phyloP scores from a whole-genome alignment of 2,888 invertebrate species.

The Ornithoptera alexandrae region DNA sequence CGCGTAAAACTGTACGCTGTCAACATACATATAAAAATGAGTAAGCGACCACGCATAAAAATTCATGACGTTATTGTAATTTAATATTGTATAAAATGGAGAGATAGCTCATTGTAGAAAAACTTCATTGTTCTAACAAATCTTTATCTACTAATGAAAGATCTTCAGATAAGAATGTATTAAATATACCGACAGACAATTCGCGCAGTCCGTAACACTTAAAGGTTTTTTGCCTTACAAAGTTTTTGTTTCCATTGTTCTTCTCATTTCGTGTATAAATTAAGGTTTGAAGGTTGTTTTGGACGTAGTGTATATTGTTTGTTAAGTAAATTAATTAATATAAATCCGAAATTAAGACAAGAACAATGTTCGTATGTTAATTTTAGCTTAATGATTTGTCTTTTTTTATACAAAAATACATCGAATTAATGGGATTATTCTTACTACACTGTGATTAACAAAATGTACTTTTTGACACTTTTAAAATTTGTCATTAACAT shows the following conservation, averaged over 20 bases:
- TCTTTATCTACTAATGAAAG: too few species aligned
- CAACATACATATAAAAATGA: too few species aligned
- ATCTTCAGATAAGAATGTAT: neutral
- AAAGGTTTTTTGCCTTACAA: constrained; percentile 1
- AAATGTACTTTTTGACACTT: too few species aligned
- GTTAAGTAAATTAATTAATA: neutral
- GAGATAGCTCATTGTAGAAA: too few species aligned
- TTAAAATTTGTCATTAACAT: neutral
- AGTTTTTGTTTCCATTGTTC: constrained; percentile 4
- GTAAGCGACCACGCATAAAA: too few species aligned
- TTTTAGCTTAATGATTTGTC: neutral
- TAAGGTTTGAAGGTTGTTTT: constrained; percentile 8
- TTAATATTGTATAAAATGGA: too few species aligned
- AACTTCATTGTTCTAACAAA: too few species aligned
- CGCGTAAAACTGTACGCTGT: too few species aligned
- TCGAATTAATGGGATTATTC: neutral
- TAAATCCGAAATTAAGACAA: neutral
- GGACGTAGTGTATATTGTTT: neutral
- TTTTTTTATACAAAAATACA: neutral
- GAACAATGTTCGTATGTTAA: neutral
- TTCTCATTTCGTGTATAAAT: constrained; percentile 2
- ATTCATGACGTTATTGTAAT: too few species aligned
- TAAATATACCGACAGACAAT: neutral
- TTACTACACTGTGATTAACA: too few species aligned
- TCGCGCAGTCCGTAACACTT: neutral